Evolutionary conservation across 2,888 invertebrate genomes (phyloP).

Genomic region (Andrena camellia): DNA sequence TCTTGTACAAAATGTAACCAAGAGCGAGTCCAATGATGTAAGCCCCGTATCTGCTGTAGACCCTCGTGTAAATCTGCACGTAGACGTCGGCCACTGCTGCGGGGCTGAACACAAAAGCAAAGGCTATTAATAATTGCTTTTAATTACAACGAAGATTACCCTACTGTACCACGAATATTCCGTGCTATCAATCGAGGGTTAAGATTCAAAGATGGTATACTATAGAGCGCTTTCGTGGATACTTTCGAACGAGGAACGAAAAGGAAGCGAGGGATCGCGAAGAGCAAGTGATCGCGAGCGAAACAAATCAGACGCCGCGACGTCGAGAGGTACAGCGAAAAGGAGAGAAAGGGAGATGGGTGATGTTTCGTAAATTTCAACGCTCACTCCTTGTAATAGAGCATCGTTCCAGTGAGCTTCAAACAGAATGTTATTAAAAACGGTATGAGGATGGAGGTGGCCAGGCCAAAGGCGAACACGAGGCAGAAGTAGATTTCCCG

Average conservation of each 20-base stretch:
- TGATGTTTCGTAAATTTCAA: not conserved
- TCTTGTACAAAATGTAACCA: slow-evolving; percentile 78
- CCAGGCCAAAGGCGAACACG: slow-evolving; percentile 65
- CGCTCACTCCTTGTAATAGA: slow-evolving; percentile 81
- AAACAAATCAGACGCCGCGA: slow-evolving; percentile 34
- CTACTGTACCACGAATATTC: too few relatives aligned
- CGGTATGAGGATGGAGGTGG: slow-evolving; percentile 76
- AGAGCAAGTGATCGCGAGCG: slow-evolving; percentile 4
- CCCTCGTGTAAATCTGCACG: slow-evolving; percentile 76
- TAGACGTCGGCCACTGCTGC: slow-evolving; percentile 73
- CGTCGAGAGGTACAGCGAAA: not conserved
- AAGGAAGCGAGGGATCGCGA: not conserved
- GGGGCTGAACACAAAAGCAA: slow-evolving; percentile 60
- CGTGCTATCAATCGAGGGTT: too few relatives aligned
- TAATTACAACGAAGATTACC: too few relatives aligned
- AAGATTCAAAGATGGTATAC: too few relatives aligned
- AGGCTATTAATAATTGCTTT: not conserved
- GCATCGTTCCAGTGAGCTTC: slow-evolving; percentile 78
- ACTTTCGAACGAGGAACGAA: not conserved
- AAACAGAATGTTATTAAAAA: slow-evolving; percentile 76
- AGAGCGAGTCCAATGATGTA: slow-evolving; percentile 82
- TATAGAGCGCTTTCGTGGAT: too few relatives aligned
- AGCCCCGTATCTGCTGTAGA: slow-evolving; percentile 80
- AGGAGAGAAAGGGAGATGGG: not conserved
- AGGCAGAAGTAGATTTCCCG: slow-evolving; percentile 70